Base-by-base conservation (phyloP, 2,797 vertebrate species). In the Lacerta bilineata region DNA sequence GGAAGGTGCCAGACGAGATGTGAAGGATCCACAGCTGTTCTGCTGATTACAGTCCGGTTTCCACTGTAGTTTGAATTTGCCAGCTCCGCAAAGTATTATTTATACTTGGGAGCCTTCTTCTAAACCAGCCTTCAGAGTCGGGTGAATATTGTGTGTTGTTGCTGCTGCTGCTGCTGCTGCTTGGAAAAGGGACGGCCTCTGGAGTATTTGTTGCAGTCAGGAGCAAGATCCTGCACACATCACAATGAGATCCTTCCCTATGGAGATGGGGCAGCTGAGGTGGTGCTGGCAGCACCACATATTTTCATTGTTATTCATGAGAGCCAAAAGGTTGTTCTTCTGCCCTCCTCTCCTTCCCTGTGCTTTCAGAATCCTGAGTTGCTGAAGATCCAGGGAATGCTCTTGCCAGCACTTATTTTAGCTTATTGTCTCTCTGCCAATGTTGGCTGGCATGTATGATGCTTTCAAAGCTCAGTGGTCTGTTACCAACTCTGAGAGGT, bases 401-500 rank as follows among this genome's bases (percentile, higher is more conserved):
- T 75, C 76, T 72, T 84, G 46, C 50, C 88, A 86, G 80, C 20
- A 75, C 66, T 86, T 80, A 1, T 76, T 89, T 90, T 81, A 72
- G 6, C 0, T 43, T 33, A 43, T 83, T 79, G 68, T 91, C 91
- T 92, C 87, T 78, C 75, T 81, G 72, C 72, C 77, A 33, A 69
- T 90, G 33, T 84, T 92, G 88, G 59, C 85, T 93, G 88, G 75
- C 33, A 86, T 20, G 71, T 79, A 64, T 29, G 55, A 66, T 89
- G 55, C 88, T 82, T 71, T 87, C 78, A 11, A 46, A 0, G 1
- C 13, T 80, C 36, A 0, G 4, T 72, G 86, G 86, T 87, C 94
- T 87, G 17, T 91, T 83, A 89, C 84, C 86, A 93, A 50, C 84
- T 88, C 59, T 20, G 89, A 93, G 77, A 39, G 23, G 2, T 90